Evolutionary conservation across 2,888 invertebrate genomes (phyloP), one percentile per base, ranked within the genome.

Genomic region (Pardosa pseudoannulata): DNA sequence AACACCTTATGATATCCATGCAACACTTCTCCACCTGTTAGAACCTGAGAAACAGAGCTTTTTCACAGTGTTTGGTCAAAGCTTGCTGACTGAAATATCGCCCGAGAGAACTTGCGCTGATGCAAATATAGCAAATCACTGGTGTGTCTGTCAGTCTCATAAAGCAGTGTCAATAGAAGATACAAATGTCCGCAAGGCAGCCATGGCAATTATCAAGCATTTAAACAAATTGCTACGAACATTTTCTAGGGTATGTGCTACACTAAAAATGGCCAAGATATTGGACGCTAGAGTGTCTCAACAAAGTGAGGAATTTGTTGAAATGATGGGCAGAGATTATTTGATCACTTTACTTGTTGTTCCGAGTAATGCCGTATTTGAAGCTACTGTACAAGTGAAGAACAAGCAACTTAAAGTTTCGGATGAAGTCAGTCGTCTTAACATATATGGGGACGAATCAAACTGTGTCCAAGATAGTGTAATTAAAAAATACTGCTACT

Each of bases 1-100:
- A 0, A 96, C 96, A 0, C 96, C 96, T 0, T 97, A 94, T 91
- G 97, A 98, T 91, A 92, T 97, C 6, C 94, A 96, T 91, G 95
- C 95, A 88, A 97, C 96, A 0, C 91, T 98, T 68, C 89, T 92
- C 13, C 95, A 97, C 91, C 92, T 97, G 6, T 90, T 94, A 7
- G 91, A 94, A 87, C 92, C 93, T 27, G 71, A 85, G 7, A 62
- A 68, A 46, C 67, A 79, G n/a, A 64, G 41, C 11, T 75, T 72
- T 46, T 79, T 29, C 41, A 85, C 79, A 19, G 19, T 85, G 9
- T 74, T 79, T 23, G 89, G 89, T 6, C 71, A 90, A 6, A 91
- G 91, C 86, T 88, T 92, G 0, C 90, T 92, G 39, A 79, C 89
- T 0, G 89, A 90, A 80, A 90, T 92, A 31, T 91, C 92, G 3